These are phyloP conservation scores for Ambastaia sidthimunki DNA, from an alignment of 2,797 vertebrate genomes.

Conservation along the genomic window DNA sequence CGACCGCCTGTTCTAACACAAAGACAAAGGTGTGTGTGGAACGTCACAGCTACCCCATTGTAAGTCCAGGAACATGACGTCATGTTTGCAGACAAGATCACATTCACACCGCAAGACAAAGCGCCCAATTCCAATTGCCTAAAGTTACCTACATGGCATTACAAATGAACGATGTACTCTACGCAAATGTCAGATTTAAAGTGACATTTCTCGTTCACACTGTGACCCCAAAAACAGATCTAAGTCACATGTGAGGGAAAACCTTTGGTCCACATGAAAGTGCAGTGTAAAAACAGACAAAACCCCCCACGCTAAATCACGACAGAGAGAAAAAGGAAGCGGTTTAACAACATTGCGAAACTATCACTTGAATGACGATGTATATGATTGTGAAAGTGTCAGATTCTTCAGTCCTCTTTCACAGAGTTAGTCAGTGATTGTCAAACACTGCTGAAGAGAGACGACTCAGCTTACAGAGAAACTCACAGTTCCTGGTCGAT, in stretches of 20 bases:
- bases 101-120: background rate
- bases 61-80: background rate
- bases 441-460: conserved; percentile 4
- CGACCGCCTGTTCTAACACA: conserved; percentile 15
- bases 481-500: background rate
- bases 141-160: background rate
- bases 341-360: conserved; percentile 1
- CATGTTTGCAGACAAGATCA: background rate
- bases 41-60: conserved; percentile 6
- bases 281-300: background rate
- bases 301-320: background rate
- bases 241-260: background rate
- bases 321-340: background rate
- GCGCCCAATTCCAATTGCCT: background rate
- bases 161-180: background rate
- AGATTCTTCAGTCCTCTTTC: background rate
- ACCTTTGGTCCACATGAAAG: background rate
- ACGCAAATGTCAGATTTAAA: background rate
- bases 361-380: conserved; percentile 9
- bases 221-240: background rate
- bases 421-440: conserved; percentile 8
- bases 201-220: background rate
- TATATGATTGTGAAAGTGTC: conserved; percentile 7
- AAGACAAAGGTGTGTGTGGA: conserved; percentile 23
- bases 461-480: background rate